phyloP scores from a whole-genome alignment of 2,797 vertebrate genomes.

The Melanotaenia pygmaea region DNA sequence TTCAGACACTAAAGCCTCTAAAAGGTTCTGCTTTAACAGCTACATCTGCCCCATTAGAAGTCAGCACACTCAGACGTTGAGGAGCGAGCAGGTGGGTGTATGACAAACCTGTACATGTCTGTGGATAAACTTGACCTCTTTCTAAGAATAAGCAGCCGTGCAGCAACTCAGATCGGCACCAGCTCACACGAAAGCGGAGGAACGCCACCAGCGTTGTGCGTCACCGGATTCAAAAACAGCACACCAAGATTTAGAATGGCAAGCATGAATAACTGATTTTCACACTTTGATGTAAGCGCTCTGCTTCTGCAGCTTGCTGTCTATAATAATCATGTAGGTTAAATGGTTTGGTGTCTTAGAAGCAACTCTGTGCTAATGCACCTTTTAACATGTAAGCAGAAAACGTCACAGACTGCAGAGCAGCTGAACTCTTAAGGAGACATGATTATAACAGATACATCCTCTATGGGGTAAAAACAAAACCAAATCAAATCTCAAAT shows the following conservation, averaged over 20 bases:
- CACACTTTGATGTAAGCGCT: constrained; percentile 40
- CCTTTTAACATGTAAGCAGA: not conserved
- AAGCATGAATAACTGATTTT: constrained; percentile 55
- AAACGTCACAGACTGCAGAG: too few relatives aligned
- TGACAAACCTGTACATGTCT: constrained; percentile 16
- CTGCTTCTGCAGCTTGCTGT: constrained; percentile 13
- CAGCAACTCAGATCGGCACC: constrained; percentile 5
- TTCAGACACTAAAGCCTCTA: not conserved
- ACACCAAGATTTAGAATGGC: constrained; percentile 32
- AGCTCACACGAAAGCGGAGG: constrained; percentile 5
- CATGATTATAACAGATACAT: too few relatives aligned
- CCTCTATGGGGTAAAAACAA: not conserved
- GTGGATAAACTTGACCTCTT: constrained; percentile 26
- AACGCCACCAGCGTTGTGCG: constrained; percentile 35
- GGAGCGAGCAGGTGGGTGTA: constrained; percentile 15
- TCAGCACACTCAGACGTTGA: constrained; percentile 21
- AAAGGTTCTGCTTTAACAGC: constrained; percentile 8
- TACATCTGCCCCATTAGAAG: constrained; percentile 12
- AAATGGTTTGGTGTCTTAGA: constrained; percentile 23
- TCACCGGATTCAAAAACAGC: constrained; percentile 53
- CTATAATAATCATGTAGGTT: constrained; percentile 26
- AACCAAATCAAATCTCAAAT: not conserved
- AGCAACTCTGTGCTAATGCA: not conserved
- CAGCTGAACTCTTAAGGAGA: too few relatives aligned
- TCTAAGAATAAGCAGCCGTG: constrained; percentile 49